These are phyloP conservation scores for Mormyrus hasselquistii DNA, from an alignment of 2,797 vertebrate species.

Conservation along the genomic window DNA sequence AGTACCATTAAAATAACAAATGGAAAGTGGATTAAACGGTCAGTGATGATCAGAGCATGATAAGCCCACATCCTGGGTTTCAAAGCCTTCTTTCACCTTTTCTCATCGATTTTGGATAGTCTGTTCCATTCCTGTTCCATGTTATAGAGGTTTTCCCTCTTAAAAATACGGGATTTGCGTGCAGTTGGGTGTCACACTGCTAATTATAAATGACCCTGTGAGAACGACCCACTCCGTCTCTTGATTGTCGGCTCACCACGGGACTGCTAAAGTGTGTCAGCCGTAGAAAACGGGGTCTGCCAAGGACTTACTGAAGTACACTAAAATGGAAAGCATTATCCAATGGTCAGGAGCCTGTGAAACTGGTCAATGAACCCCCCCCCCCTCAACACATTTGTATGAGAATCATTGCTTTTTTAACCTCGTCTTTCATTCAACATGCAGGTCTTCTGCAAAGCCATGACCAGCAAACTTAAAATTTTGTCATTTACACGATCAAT, in stretches of 20 bases:
- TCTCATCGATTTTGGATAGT: neutral
- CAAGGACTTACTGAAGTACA: conserved; percentile 1
- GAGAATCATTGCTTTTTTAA: neutral
- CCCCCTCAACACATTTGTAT: neutral
- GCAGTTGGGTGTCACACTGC: neutral
- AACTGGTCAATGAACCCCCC: neutral
- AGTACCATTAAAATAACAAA: neutral
- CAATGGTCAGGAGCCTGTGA: neutral
- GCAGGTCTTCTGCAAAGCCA: neutral
- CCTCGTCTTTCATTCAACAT: neutral
- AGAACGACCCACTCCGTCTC: neutral
- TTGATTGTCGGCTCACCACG: neutral
- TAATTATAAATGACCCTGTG: conserved; percentile 10
- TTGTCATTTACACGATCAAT: neutral
- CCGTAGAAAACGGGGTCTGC: neutral
- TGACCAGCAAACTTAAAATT: neutral
- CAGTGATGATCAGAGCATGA: neutral
- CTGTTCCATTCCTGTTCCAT: neutral
- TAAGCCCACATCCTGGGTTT: neutral
- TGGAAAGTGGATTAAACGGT: neutral
- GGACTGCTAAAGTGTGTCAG: conserved; percentile 9
- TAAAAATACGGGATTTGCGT: conserved; percentile 5
- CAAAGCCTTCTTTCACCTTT: neutral
- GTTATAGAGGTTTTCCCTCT: neutral
- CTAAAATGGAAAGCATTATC: neutral